Base-by-base conservation (phyloP, 1,140 invertebrate species). In the Scaptomyza hsui region DNA sequence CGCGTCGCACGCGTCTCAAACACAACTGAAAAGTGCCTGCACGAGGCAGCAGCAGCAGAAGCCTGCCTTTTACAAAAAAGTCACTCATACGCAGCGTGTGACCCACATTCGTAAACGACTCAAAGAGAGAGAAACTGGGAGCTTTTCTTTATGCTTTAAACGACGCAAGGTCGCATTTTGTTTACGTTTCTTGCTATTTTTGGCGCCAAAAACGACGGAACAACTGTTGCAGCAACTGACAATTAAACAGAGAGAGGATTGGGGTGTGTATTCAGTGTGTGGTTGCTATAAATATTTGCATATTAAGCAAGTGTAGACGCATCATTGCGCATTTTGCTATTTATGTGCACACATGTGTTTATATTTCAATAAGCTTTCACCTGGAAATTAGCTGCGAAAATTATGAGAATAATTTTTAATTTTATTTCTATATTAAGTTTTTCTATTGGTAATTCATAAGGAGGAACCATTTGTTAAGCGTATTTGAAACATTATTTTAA, bases 141-240 rank as follows among this genome's bases (percentile, higher is more conserved):
- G 45, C 61, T 59, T 57, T 74, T 72, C 65, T 72, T 7, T 57
- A 18, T 29, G 26, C 26, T 9, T 1, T 7, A 9, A 29, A 9
- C 37, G 29, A 55, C 19, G 29, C 52, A 48, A 65, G 44, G 53
- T 65, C 52, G 26, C 16, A 44, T 16, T 63, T 69, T 88, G 78
- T 85, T 86, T 85, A 86, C 64, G 44, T 86, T 77, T 61, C 52
- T 49, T 39, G 81, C 82, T 85, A 86, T 86, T 86, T 88, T 86
- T 82, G 81, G 81, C 81, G 81, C 82, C 81, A 86, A 86, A 88
- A 57, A 69, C 53, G 62, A 21, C 16, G 24, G 35, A 81, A 81
- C 81, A 85, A 85, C 81, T 85, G 81, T 85, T 85, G 81, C 81
- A 63, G 76, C 37, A 41, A 21, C 16, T 41, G 51, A 9, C 29